Percentiles rank a stretch among this genome's conserved stretches.
Evolutionary conservation across 1,140 invertebrate genomes (phyloP).

Genomic region (Cephus cinctus): DNA sequence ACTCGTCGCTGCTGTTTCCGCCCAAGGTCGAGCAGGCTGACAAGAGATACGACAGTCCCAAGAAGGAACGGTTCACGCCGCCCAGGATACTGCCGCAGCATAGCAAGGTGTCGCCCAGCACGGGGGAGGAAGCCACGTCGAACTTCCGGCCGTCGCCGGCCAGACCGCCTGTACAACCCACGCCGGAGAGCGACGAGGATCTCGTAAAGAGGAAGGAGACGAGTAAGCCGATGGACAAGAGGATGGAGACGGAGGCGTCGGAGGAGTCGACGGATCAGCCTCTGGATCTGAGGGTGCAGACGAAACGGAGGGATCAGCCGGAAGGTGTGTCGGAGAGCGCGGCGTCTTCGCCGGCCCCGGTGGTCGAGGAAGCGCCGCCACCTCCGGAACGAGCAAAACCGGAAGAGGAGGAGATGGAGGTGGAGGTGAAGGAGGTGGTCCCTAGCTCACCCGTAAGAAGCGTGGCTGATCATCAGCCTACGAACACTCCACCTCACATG

Average conservation of each 20-base stretch:
- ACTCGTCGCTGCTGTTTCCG: conserved; percentile 61
- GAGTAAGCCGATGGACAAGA: conserved; percentile 19
- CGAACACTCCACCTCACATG: conserved; percentile 59
- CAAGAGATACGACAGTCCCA: conserved; percentile 38
- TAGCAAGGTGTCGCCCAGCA: conserved; percentile 63
- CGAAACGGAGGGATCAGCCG: conserved; percentile 51
- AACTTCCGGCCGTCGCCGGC: conserved; percentile 66
- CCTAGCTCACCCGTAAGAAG: conserved; percentile 14
- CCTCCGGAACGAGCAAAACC: conserved; percentile 46
- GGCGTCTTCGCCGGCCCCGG: neutral
- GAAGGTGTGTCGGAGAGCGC: conserved; percentile 7
- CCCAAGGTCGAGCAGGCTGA: conserved; percentile 37
- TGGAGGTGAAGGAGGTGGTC: conserved; percentile 1
- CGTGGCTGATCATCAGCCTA: conserved; percentile 45
- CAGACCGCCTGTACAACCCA: conserved; percentile 50
- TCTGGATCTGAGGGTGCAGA: conserved; percentile 68
- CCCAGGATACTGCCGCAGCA: conserved; percentile 40
- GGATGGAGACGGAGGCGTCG: conserved; percentile 19
- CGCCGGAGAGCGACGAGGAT: conserved; percentile 44
- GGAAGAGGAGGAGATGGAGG: conserved; percentile 43
- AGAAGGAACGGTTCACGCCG: conserved; percentile 53
- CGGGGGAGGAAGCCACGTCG: conserved; percentile 64
- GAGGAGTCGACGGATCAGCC: conserved; percentile 61
- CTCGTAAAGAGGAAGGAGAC: conserved; percentile 19
- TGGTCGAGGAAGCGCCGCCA: conserved; percentile 13